Percentiles rank a stretch among this genome's conserved stretches.
Conservation (phyloP, 2,797 vertebrate species). For the Muscicapa comitata region DNA sequence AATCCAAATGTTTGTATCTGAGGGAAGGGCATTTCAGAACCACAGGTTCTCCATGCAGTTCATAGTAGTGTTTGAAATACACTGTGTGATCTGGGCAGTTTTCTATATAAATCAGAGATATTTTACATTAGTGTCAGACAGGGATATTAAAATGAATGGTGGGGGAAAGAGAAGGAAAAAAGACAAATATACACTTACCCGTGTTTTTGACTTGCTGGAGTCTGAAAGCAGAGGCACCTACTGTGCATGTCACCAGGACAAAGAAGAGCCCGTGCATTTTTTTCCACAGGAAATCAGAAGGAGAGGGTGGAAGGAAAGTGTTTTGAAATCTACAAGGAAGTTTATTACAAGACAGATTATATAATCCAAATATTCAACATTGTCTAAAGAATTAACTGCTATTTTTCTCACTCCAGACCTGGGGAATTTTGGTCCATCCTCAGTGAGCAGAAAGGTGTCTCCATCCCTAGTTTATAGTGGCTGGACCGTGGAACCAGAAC, state of each 20-base stretch:
- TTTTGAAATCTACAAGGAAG: conserved; percentile 18
- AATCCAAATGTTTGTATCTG: conserved; percentile 18
- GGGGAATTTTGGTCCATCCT: background rate
- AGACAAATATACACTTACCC: conserved; percentile 30
- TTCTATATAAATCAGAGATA: conserved; percentile 49
- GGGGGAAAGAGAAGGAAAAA: background rate
- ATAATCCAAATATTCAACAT: background rate
- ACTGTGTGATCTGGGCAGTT: conserved; percentile 64
- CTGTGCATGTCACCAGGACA: background rate
- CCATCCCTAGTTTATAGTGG: background rate
- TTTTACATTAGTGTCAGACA: background rate
- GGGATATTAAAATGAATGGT: background rate
- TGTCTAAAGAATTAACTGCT: background rate
- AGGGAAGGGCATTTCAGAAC: conserved; percentile 77
- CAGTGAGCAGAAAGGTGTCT: background rate
- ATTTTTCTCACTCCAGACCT: background rate
- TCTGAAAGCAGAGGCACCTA: conserved; percentile 32
- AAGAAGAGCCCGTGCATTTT: background rate
- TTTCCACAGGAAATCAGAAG: background rate
- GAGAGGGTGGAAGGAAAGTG: background rate
- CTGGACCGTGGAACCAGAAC: background rate
- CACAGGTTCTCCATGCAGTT: conserved; percentile 79
- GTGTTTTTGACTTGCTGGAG: conserved; percentile 13
- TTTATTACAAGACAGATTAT: background rate
- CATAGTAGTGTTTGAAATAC: conserved; percentile 54